Base-by-base conservation (phyloP, 2,888 invertebrate species). In the Hirtodrosophila histrioides region DNA sequence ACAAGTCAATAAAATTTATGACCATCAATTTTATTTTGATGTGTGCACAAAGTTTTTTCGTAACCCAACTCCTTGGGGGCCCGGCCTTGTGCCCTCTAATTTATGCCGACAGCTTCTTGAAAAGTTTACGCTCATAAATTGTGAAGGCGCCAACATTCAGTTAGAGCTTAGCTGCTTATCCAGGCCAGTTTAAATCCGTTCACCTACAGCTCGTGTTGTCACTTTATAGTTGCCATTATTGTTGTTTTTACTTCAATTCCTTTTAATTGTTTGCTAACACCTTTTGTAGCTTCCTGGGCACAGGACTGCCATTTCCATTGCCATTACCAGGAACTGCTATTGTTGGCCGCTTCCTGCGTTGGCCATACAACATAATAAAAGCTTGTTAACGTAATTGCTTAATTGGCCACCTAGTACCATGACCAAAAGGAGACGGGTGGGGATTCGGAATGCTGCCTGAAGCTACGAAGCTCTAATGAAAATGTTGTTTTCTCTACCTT, bases 301-400 rank as follows among this genome's bases (percentile, higher is more conserved):
- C 56, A 46, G 44, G 54, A 27, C 17, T 17, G 17, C 31, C 9
- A 31, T 31, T 31, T 3, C 31, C 31, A 37, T 44, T 50, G 46
- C 50, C 33, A 43, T 53, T 29, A 39, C 35, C 39, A 31, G 51
- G 36, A 10, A 31, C 12, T 31, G 43, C 4, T 55, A 48, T 53
- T 48, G 73, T 44, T 41, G 51, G 54, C 9, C 17, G 41, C 36
- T 51, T 49, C 40, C 36, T 55, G 44, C 24, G 44, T 39, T 58
- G 43, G 46, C 67, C 67, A 63, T 69, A 49, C 79, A 78, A 73
- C 75, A 79, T 77, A 85, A 88, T 84, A 86, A 87, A 81, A 82
- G 86, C 84, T 86, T 83, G 84, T 88, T 85, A 86, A 65, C 75
- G 73, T 85, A 85, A 85, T 88, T 85, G 83, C 88, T 88, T 85